phyloP scores from a whole-genome alignment of 2,797 vertebrate species.

The Alfaro cultratus region DNA sequence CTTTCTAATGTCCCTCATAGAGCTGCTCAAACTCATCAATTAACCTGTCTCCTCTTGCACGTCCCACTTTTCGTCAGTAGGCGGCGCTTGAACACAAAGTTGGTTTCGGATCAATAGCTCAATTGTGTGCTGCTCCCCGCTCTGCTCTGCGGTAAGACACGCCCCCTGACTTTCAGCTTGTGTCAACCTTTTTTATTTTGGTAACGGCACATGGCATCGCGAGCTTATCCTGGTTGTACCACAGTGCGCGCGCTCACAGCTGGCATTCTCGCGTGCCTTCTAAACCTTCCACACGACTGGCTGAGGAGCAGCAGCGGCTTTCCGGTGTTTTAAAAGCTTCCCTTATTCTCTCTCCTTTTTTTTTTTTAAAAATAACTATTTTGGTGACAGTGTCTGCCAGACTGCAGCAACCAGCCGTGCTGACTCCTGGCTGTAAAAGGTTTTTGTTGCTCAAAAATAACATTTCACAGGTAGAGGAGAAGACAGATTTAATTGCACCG shows the following conservation, averaged over 20 bases:
- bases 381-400: slow-evolving; percentile 6
- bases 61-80: slow-evolving; percentile 45
- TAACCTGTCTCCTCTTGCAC: not conserved
- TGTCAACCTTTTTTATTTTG: slow-evolving; percentile 76
- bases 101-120: slow-evolving; percentile 48
- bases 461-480: slow-evolving; percentile 51
- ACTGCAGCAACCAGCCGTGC: slow-evolving; percentile 17
- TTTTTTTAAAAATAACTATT: not conserved
- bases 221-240: slow-evolving; percentile 38
- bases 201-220: slow-evolving; percentile 75
- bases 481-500: slow-evolving; percentile 9
- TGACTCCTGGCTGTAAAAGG: slow-evolving; percentile 1
- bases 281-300: not conserved
- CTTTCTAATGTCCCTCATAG: not conserved
- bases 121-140: slow-evolving; percentile 47
- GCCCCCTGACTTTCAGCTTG: slow-evolving; percentile 51
- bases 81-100: slow-evolving; percentile 55
- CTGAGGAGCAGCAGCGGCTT: not conserved
- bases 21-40: not conserved
- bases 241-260: slow-evolving; percentile 54
- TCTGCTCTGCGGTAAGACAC: slow-evolving; percentile 43
- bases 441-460: not conserved
- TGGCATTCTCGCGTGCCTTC: slow-evolving; percentile 39
- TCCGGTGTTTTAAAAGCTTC: not conserved
- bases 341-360: not conserved